Evolutionary conservation across 2,113 vertebrate genomes (phyloP), one percentile per base, ranked within the genome.

Genomic region (Sapajus apella): DNA sequence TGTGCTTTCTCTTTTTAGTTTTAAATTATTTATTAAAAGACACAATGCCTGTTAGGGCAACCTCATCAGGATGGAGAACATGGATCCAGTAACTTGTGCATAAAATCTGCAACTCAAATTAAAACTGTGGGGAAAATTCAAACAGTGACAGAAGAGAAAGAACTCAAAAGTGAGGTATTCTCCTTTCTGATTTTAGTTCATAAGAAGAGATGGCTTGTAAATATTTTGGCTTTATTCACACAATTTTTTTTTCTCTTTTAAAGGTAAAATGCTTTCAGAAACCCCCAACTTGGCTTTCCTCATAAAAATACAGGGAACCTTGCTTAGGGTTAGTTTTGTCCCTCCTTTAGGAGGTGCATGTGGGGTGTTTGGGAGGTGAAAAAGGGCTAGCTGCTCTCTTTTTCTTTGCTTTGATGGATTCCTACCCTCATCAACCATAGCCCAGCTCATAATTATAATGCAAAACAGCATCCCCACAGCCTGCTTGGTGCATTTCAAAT

Each of bases 381-480:
- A 81, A 2, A 13, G 73, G 93, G 56, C 96, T 94, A n/a, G 5
- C 66, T 16, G 72, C 61, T 97, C 70, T 87, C 89, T 45, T 50
- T 84, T 77, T 7, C 96, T 81, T 95, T 77, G 95, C 97, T 97
- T 98, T 98, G 93, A 56, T 91, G 73, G 13, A 97, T 97, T 90
- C 97, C 95, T 97, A 95, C 96, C 94, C 81, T 84, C 75, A 5
- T 87, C n/a, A 89, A 95, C 98, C 96, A 96, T 82, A n/a, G 93
- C 94, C 1, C 81, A 30, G 76, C 76, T 75, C 25, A 72, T 98
- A 97, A 99, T 99, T 99, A 98, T 98, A 98, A 99, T 99, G 98
- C 99, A 98, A 98, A 97, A 94, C 98, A 97, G 96, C 98, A 80
- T 97, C 97, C 88, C 96, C 68, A 47, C 97, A 37, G 98, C 95